Percentiles rank a stretch among this genome's conserved stretches.
Conservation (phyloP, 1,140 invertebrate species). For the Sarcophaga bullata region DNA sequence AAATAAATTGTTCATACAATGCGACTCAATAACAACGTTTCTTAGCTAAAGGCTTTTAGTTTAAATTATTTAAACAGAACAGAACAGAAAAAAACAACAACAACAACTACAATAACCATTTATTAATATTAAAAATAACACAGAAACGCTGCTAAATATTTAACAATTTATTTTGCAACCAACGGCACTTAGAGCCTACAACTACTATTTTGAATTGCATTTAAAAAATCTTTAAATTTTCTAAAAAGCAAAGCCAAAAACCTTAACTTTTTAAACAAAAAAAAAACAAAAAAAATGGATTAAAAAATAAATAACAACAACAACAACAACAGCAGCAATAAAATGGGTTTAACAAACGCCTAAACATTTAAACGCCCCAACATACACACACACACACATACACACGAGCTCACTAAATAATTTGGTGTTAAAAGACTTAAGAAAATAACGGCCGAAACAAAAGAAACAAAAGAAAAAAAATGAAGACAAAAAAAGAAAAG, state of each 20-base stretch:
- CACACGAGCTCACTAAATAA: not conserved
- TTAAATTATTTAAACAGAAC: not conserved
- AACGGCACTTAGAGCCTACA: not conserved
- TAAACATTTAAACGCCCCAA: not conserved
- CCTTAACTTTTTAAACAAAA: too few species aligned
- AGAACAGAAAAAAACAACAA: not conserved
- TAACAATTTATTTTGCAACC: not conserved
- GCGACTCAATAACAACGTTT: not conserved
- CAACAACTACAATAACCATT: too few species aligned
- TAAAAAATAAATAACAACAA: not conserved
- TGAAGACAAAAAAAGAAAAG: too few species aligned
- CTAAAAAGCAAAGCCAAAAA: not conserved
- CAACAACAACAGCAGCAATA: not conserved
- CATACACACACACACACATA: not conserved
- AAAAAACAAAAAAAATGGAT: not conserved
- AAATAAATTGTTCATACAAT: not conserved
- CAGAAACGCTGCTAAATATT: not conserved
- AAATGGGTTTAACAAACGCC: not conserved
- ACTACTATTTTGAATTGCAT: not conserved
- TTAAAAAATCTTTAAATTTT: not conserved
- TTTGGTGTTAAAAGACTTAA: too few species aligned
- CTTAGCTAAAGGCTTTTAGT: conserved; percentile 15
- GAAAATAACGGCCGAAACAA: not conserved
- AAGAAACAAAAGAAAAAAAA: too few species aligned
- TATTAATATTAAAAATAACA: too few species aligned